Conservation (phyloP, 30 jellyfish, hydroid and myxozoan genomes). For the Sanderia malayensis region DNA sequence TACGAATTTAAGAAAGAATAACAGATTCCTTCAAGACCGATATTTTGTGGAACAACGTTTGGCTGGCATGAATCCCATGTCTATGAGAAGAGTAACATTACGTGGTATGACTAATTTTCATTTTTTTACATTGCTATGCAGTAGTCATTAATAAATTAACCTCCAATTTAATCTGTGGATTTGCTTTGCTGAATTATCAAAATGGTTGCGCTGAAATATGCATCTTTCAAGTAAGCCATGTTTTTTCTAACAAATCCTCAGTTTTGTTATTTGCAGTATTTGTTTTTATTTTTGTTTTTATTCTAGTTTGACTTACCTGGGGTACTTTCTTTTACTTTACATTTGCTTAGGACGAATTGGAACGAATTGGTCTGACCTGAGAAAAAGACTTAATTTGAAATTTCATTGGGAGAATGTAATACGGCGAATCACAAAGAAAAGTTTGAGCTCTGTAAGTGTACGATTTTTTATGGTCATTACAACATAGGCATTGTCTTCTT, state of each 20-base stretch:
- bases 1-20: constrained; percentile 30
- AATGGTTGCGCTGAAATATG: too few relatives aligned
- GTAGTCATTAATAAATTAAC: too few relatives aligned
- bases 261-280: neutral
- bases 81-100: constrained; percentile 54
- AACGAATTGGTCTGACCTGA: constrained; percentile 15
- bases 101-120: too few relatives aligned
- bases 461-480: too few relatives aligned
- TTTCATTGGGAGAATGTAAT: constrained; percentile 60
- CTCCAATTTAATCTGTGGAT: too few relatives aligned
- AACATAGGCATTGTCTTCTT: too few relatives aligned
- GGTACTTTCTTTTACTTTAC: neutral
- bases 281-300: neutral
- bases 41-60: constrained; percentile 70
- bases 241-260: too few relatives aligned
- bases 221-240: too few relatives aligned
- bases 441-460: too few relatives aligned
- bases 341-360: constrained; percentile 41
- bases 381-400: constrained; percentile 22
- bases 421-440: constrained; percentile 12
- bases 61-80: constrained; percentile 75
- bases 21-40: constrained; percentile 49
- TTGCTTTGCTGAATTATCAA: too few relatives aligned
- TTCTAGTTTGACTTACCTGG: neutral
- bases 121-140: too few relatives aligned